Evolutionary conservation across 1,140 invertebrate genomes (phyloP).

Genomic region (Drosophila sechellia): DNA sequence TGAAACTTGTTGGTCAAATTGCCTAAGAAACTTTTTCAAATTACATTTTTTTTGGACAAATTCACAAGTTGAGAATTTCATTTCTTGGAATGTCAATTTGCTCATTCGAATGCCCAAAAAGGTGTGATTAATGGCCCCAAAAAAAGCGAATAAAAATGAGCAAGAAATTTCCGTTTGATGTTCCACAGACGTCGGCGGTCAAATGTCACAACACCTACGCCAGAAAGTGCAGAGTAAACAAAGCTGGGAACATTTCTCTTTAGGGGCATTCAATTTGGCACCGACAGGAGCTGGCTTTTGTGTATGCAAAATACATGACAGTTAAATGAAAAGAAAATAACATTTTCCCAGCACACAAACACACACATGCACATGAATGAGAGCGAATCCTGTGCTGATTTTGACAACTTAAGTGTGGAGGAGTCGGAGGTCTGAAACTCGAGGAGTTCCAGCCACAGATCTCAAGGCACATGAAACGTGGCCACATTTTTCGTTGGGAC

Average conservation of each 20-base stretch:
- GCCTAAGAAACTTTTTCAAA: neutral
- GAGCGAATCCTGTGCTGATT: constrained; percentile 61
- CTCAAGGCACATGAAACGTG: constrained; percentile 42
- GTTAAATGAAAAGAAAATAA: constrained; percentile 74
- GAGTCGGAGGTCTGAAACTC: constrained; percentile 24
- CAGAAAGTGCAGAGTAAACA: constrained; percentile 31
- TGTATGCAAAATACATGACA: constrained; percentile 69
- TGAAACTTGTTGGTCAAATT: too few species aligned
- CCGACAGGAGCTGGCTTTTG: constrained; percentile 23
- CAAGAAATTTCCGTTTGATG: constrained; percentile 44
- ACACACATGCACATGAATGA: neutral
- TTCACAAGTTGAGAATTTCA: too few species aligned
- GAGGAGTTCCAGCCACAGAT: constrained; percentile 34
- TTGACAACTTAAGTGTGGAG: constrained; percentile 74
- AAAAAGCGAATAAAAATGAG: constrained; percentile 26
- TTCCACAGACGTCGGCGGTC: constrained; percentile 46
- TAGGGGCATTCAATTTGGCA: constrained; percentile 45
- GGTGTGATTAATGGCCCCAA: constrained; percentile 40
- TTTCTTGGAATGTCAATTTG: constrained; percentile 22
- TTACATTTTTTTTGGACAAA: constrained; percentile 3
- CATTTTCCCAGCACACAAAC: constrained; percentile 19
- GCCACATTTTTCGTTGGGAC: constrained; percentile 42
- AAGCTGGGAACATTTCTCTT: constrained; percentile 22
- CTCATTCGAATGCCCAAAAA: constrained; percentile 32
- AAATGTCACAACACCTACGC: constrained; percentile 68